Conservation (phyloP, 1,140 invertebrate species). For the Watersipora subatra region DNA sequence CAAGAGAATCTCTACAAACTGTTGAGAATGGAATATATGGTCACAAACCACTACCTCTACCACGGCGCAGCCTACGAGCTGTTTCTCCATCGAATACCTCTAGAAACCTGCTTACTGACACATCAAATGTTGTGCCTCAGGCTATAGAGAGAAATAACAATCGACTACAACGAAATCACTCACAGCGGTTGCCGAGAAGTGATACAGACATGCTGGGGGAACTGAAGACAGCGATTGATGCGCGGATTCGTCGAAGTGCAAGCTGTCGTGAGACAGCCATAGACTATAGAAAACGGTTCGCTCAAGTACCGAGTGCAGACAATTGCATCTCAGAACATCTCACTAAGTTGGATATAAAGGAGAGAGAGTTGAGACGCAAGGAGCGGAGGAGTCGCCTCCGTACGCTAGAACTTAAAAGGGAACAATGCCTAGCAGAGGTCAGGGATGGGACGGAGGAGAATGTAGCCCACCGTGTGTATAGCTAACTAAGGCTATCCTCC, state of each 20-base stretch:
- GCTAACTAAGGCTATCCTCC: no score
- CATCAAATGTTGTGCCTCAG: neutral
- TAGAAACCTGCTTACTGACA: neutral
- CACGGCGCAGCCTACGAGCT: neutral
- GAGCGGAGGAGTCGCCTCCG: neutral
- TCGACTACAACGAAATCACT: neutral
- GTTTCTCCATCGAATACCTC: neutral
- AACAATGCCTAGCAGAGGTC: neutral
- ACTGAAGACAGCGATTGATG: neutral
- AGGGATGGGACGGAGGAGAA: neutral
- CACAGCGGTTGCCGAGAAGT: neutral
- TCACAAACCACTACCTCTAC: neutral
- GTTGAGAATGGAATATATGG: no score
- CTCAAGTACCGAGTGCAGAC: neutral
- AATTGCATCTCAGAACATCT: neutral
- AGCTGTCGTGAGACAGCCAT: neutral
- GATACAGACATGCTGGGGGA: neutral
- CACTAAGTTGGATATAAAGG: neutral
- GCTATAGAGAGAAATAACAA: neutral
- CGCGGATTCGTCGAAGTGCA: neutral
- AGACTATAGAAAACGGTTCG: neutral
- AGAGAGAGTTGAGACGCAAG: neutral
- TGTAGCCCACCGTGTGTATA: no score
- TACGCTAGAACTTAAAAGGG: neutral
- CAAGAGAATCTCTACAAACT: no score